Evolutionary conservation across 2,113 vertebrate genomes (phyloP), one percentile per base, ranked within the genome.

Genomic region (Phylloscopus trochiloides): DNA sequence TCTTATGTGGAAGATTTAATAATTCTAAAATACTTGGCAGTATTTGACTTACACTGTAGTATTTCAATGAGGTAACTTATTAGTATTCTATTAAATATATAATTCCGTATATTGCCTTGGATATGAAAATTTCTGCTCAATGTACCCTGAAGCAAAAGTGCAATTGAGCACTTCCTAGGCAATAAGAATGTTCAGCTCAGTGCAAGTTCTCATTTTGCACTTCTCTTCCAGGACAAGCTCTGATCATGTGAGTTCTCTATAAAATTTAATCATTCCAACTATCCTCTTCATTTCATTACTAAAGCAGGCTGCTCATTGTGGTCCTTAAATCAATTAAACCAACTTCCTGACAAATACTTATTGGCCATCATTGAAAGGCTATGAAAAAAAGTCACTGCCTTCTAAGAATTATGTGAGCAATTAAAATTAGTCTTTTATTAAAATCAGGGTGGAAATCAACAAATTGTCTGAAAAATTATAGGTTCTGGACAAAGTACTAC

Each of bases 311-410:
- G 22, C 32, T 90, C 54, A 70, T 17, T 54, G 45, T 68, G 51
- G 58, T 40, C 14, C 57, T 72, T 88, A 74, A 94, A 81, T 65
- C 90, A 92, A 84, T 93, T 79, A 94, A 93, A 71, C 52, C 68
- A 86, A 72, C 80, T 51, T 29, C 25, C 29, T 95, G 54, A 81
- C 18, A 91, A 91, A 86, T 94, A 42, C 25, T 63, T 82, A 59
- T 7, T 51, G 7, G 52, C 51, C 31, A 73, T 73, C 34, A 87
- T 62, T 77, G 73, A 88, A 47, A 94, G 45, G 17, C 54, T 52
- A 58, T 17, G 57, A 51, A 82, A 55, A 71, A 71, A 89, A 50
- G 36, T 31, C n/a, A 61, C 38, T 75, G 38, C 6, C 32, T 75
- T 62, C 18, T 50, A 48, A 65, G 45, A 92, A 78, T 65, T 43